A percentile compares a stretch with the other conserved stretches of the same genome.
phyloP scores from a whole-genome alignment of 2,113 vertebrate genomes.

The Naja naja region DNA sequence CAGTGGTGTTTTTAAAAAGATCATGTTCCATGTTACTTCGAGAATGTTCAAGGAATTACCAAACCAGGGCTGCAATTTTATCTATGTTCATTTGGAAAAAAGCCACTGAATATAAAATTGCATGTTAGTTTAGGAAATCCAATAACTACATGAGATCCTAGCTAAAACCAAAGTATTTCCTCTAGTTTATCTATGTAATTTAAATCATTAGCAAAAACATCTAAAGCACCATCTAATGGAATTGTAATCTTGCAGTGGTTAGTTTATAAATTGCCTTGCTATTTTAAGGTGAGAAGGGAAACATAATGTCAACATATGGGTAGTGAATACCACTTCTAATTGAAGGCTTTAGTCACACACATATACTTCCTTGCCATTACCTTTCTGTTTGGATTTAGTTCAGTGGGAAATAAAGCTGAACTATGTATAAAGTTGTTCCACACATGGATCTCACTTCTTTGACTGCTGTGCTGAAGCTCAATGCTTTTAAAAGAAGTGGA shows the following conservation, averaged over 20 bases:
- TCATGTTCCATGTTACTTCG: conserved; percentile 25
- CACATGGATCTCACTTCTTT: not conserved
- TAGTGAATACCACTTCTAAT: conserved; percentile 46
- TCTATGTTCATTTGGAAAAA: not conserved
- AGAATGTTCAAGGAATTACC: conserved; percentile 31
- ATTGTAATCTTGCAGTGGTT: conserved; percentile 74
- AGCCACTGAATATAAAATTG: not conserved
- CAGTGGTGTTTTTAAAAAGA: conserved; percentile 47
- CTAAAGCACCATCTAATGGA: conserved; percentile 75
- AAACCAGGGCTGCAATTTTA: not conserved
- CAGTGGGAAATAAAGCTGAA: not conserved
- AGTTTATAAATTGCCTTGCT: conserved; percentile 72
- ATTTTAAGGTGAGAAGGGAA: conserved; percentile 43
- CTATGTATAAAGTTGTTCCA: not conserved
- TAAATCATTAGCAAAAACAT: conserved; percentile 77
- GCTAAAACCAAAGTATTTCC: conserved; percentile 44
- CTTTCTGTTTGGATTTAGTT: not conserved
- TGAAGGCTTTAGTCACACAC: conserved; percentile 29
- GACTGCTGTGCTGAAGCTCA: not conserved
- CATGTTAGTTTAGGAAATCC: not conserved
- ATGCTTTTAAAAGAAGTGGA: not conserved
- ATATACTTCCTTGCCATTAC: not conserved
- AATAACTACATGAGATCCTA: conserved; percentile 36
- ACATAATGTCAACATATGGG: conserved; percentile 63
- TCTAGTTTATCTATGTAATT: conserved; percentile 57